Base-by-base conservation (phyloP, 2,113 vertebrate genomes). In the Poicephalus meyeri region DNA sequence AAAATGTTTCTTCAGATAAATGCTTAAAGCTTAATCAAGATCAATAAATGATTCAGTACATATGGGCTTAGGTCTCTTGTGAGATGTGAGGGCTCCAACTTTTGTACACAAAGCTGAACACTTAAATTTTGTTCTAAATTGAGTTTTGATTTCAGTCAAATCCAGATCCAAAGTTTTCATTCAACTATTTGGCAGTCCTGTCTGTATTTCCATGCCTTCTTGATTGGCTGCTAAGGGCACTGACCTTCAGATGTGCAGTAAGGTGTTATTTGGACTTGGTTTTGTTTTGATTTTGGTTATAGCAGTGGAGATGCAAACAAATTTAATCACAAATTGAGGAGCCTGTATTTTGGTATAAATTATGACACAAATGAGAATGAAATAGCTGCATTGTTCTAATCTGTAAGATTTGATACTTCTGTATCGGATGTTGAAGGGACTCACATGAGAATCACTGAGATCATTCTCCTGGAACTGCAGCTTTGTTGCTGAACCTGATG, bases 71-170 rank as follows among this genome's bases (percentile, higher is more conserved):
- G 52, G 86, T 86, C 79, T 95, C 81, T 53, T 70, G 72, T 58
- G 92, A 94, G 72, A 77, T 88, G 37, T 49, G 60, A 80, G 61
- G 58, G 12, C 80, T 95, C 91, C 95, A 93, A 19, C 66, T 89
- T 93, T 95, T 89, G 35, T 93, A 31, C 76, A 88, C 28, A 76
- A 88, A 96, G 88, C 80, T 72, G 88, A 94, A 93, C 83, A 86
- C 88, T 94, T 88, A 93, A 44, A 46, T 94, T 96, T 93, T 84
- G 47, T 69, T 94, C 83, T 86, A 96, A 92, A 88, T 26, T 44
- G 70, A 91, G 53, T 91, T 95, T 94, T 88, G 77, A 79, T 90
- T 96, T 96, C 80, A 91, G 86, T 93, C 80, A 96, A 94, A 86
- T 69, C 46, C 41, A 80, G 80, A 80, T 80, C 39, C 82, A 39